Evolutionary conservation across 2,113 vertebrate genomes (phyloP).

Genomic region (Macaca mulatta): DNA sequence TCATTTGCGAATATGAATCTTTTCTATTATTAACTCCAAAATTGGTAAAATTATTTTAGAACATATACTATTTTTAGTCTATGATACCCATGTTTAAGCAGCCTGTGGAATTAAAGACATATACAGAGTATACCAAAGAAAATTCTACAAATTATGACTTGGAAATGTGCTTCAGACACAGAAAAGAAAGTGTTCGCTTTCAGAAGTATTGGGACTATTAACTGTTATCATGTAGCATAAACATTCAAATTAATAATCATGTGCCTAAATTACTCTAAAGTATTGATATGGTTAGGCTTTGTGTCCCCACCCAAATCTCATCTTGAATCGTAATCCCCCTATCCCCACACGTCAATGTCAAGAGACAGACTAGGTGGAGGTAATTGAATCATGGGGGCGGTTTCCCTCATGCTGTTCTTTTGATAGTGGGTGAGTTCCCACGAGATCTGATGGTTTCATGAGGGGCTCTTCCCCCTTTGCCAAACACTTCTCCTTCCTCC

Average conservation of each 20-base stretch:
- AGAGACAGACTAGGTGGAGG: too few relatives aligned
- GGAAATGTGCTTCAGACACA: not conserved
- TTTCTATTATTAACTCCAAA: not conserved
- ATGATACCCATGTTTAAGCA: not conserved
- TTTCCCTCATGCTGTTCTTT: too few relatives aligned
- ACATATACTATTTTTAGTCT: not conserved
- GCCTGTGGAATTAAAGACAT: not conserved
- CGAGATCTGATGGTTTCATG: too few relatives aligned
- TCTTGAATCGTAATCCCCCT: too few relatives aligned
- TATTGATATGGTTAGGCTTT: too few relatives aligned
- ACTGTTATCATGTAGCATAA: not conserved
- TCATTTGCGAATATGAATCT: not conserved
- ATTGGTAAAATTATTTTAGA: not conserved
- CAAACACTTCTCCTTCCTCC: too few relatives aligned
- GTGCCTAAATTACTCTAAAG: not conserved
- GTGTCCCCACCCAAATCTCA: too few relatives aligned
- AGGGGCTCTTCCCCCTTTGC: too few relatives aligned
- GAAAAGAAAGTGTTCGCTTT: constrained; percentile 19
- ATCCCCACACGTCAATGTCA: too few relatives aligned
- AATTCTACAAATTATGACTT: constrained; percentile 12
- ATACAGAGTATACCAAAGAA: not conserved
- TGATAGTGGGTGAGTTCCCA: too few relatives aligned
- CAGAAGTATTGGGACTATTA: not conserved
- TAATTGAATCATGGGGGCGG: too few relatives aligned
- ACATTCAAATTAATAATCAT: not conserved